Base-by-base conservation (phyloP, 2,797 vertebrate genomes). In the Rousettus madagascariensis region DNA sequence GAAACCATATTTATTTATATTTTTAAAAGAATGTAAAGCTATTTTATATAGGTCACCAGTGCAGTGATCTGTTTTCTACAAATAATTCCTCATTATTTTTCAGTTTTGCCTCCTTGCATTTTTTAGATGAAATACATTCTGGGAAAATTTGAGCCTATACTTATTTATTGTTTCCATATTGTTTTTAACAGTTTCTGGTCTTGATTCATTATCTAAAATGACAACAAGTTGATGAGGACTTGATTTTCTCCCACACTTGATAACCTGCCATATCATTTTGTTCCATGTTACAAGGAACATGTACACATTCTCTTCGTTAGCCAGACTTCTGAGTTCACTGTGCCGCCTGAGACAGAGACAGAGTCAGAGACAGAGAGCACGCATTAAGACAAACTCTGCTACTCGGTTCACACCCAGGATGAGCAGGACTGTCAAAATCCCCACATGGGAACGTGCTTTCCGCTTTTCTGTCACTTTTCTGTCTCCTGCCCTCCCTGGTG, bases 141-240 rank as follows among this genome's bases (percentile, higher is more conserved):
- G 61, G 38, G 61, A 82, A 49, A 71, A 68, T 65, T 49, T 46
- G 65, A 83, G 15, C 68, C 86, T 24, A 24, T 33, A 43, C n/a
- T 79, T 93, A n/a, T 63, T 86, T 72, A 84, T 80, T 91, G 53
- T 74, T 80, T 96, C 65, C 55, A n/a, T 91, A 72, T 86, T 77
- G 28, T 49, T 63, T 78, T 75, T 94, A 84, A 86, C 55, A 94
- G 53, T 53, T 53, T 90, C 86, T 94, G 68, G 41, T 51, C 85
- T 53, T 86, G 75, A 63, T 15, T 84, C 6, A 8, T 92, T 94
- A 74, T 91, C 93, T 72, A 46, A 96, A 90, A 74, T 78, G 87
- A 95, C 86, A 95, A 87, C 72, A 93, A 63, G n/a, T 83, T 95
- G 53, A 46, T 0, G 6, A 38, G 59, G 61, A 26, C 28, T 51